Conservation (phyloP, 2,113 vertebrate genomes). For the Platysteira castanea region DNA sequence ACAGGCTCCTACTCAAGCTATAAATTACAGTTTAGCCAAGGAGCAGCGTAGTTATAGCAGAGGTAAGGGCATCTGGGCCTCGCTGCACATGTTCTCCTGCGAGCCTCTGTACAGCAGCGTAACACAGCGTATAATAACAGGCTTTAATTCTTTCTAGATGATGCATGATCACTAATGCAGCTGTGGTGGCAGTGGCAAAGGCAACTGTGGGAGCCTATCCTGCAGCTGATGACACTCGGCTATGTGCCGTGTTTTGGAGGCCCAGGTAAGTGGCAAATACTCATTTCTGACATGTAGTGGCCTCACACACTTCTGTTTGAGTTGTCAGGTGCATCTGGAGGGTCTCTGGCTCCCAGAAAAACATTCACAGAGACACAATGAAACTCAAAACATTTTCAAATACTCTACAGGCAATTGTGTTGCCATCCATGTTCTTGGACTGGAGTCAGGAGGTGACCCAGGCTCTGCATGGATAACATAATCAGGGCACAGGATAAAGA, state of each 20-base stretch:
- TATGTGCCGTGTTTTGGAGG: background rate
- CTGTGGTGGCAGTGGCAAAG: background rate
- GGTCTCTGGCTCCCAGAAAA: background rate
- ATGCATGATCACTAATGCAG: background rate
- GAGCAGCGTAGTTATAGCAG: background rate
- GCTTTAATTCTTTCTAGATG: background rate
- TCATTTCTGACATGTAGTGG: background rate
- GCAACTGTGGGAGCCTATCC: background rate
- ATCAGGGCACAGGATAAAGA: background rate
- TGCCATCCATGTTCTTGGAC: background rate
- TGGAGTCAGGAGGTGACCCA: background rate
- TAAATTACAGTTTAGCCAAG: background rate
- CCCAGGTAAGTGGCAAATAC: background rate
- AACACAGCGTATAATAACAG: background rate
- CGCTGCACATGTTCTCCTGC: background rate
- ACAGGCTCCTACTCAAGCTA: background rate
- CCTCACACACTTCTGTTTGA: background rate
- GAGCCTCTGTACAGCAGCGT: background rate
- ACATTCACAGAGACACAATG: background rate
- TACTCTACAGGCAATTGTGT: background rate
- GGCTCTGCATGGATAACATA: background rate
- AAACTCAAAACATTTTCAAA: background rate
- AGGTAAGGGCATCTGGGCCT: background rate
- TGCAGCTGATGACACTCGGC: background rate
- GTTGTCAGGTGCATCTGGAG: background rate